Percentiles rank a stretch among this genome's conserved stretches.
Evolutionary conservation across 2,113 vertebrate species (phyloP).

Genomic region (Bos javanicus): DNA sequence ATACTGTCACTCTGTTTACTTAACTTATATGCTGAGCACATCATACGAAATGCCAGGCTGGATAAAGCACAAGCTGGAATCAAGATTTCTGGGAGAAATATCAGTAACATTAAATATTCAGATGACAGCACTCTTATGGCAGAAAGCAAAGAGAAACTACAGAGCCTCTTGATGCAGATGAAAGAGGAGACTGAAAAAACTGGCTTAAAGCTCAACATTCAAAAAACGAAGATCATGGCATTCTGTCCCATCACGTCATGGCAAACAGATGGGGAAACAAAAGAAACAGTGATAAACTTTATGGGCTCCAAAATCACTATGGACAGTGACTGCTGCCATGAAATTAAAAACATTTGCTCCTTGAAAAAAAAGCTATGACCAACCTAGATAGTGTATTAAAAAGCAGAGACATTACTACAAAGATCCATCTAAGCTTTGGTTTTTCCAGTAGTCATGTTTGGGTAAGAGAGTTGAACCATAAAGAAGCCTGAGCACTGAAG

Average conservation of each 20-base stretch:
- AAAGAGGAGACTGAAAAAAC: not conserved
- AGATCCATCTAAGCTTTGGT: not conserved
- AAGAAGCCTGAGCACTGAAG: not conserved
- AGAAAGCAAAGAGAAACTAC: not conserved
- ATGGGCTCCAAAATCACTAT: not conserved
- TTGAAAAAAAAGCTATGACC: not conserved
- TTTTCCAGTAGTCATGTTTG: not conserved
- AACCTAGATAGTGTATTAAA: not conserved
- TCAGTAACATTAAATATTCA: not conserved
- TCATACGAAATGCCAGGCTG: accelerated
- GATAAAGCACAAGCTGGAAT: not conserved
- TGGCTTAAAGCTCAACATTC: not conserved
- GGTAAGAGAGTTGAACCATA: not conserved
- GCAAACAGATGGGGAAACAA: not conserved
- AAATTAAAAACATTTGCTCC: not conserved
- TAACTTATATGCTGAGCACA: not conserved
- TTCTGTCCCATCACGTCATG: not conserved
- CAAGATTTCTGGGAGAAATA: not conserved
- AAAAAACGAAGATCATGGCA: not conserved
- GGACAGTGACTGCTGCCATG: not conserved
- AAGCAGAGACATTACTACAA: not conserved
- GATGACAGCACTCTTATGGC: not conserved
- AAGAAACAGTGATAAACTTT: not conserved
- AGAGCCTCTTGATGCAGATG: not conserved
- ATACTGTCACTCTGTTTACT: not conserved